phyloP scores from a whole-genome alignment of 37 sponge, comb jelly and placozoan species.

The Halisarca cf. caerulea region DNA sequence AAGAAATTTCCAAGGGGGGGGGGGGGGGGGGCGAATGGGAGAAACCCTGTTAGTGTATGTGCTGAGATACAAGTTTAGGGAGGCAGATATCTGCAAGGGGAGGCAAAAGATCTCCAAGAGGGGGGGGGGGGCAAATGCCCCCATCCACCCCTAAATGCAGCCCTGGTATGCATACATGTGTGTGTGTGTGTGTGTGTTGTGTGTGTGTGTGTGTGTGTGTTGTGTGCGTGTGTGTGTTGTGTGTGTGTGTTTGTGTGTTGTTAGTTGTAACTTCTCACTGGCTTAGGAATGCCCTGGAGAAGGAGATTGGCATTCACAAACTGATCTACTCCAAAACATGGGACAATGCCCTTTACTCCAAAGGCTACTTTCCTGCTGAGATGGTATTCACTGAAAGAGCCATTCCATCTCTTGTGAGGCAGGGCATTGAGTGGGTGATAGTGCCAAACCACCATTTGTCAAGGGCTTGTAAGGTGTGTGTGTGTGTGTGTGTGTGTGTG shows the following conservation, averaged over 20 bases:
- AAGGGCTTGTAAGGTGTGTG: constrained; percentile 53
- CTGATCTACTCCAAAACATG: constrained; percentile 61
- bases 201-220: no score
- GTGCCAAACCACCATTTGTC: constrained; percentile 70
- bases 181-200: no score
- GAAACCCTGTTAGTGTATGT: no score
- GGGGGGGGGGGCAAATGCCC: no score
- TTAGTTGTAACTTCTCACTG: background rate
- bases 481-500: constrained; percentile 18
- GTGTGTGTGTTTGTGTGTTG: background rate
- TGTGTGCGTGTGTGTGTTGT: no score
- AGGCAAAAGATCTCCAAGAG: no score
- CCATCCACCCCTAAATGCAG: no score
- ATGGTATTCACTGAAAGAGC: constrained; percentile 74
- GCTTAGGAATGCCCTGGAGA: constrained; percentile 58
- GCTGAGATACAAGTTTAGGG: no score
- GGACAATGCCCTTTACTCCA: constrained; percentile 51
- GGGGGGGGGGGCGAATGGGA: no score
- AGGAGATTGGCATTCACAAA: constrained; percentile 62
- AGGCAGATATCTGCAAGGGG: no score
- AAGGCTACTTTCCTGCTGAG: constrained; percentile 69
- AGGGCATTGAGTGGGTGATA: constrained; percentile 62
- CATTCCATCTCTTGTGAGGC: constrained; percentile 47
- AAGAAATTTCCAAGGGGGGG: no score
- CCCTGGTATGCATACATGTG: no score